These are phyloP conservation scores for Echeneis naucrates DNA, from an alignment of 2,797 vertebrate species.

Conservation along the genomic window DNA sequence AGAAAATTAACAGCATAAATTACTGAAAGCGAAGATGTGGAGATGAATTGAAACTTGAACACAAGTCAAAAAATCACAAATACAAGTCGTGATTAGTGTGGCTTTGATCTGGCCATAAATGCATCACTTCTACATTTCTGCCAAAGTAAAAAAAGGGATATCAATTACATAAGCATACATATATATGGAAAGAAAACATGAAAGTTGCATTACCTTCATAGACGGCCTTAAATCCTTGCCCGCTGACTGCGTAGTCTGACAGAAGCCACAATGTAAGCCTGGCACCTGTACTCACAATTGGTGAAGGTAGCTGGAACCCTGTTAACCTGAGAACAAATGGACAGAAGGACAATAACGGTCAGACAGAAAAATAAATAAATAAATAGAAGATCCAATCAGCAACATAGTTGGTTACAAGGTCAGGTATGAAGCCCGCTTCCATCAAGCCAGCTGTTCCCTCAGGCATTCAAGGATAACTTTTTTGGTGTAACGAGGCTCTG, in stretches of 20 bases:
- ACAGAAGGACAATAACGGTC: constrained; percentile 64
- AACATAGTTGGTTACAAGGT: constrained; percentile 57
- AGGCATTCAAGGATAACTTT: constrained; percentile 54
- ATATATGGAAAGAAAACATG: background rate
- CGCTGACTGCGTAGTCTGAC: constrained; percentile 97
- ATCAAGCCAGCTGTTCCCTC: constrained; percentile 55
- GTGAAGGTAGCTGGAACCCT: constrained; percentile 96
- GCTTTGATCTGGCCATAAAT: background rate
- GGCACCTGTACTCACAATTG: constrained; percentile 92
- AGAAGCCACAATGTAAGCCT: constrained; percentile 93
- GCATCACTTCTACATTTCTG: background rate
- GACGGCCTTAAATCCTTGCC: constrained; percentile 95
- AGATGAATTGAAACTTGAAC: background rate
- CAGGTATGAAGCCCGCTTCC: constrained; percentile 47
- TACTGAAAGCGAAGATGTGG: background rate
- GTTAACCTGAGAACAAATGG: constrained; percentile 90
- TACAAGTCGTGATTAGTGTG: background rate
- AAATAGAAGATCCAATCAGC: constrained; percentile 60
- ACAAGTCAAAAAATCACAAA: background rate
- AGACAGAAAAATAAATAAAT: constrained; percentile 25
- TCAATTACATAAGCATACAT: too few relatives aligned
- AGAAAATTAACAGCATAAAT: constrained; percentile 1
- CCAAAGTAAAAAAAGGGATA: background rate
- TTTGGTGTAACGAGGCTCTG: constrained; percentile 52
- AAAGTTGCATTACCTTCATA: constrained; percentile 91